Evolutionary conservation across 2,888 invertebrate genomes (phyloP).

Genomic region (Ectemnius cavifrons): DNA sequence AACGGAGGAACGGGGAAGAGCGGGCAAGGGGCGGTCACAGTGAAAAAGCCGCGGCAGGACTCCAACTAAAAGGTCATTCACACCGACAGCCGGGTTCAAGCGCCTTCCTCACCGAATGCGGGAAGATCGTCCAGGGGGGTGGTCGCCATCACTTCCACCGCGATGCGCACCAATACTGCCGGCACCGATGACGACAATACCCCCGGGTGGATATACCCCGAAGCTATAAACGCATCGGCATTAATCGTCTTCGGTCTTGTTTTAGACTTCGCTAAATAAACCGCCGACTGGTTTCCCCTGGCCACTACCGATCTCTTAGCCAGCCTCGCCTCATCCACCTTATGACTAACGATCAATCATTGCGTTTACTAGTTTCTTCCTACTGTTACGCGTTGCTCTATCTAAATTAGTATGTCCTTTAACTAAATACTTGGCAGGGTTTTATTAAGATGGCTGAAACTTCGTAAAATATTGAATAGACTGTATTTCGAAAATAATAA

Average conservation of each 20-base stretch:
- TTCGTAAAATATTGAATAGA: too few relatives aligned
- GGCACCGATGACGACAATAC: not conserved
- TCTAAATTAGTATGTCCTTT: too few relatives aligned
- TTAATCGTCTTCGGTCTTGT: slow-evolving; percentile 6
- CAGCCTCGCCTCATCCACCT: too few relatives aligned
- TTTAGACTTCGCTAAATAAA: slow-evolving; percentile 6
- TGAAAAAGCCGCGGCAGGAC: slow-evolving; percentile 38
- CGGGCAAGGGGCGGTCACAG: not conserved
- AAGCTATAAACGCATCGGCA: slow-evolving; percentile 7
- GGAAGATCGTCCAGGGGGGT: not conserved
- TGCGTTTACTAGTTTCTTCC: too few relatives aligned
- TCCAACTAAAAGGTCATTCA: slow-evolving; percentile 58
- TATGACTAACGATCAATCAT: too few relatives aligned
- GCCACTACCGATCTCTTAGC: too few relatives aligned
- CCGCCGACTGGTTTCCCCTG: not conserved
- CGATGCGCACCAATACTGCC: not conserved
- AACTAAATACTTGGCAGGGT: too few relatives aligned
- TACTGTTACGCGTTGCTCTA: too few relatives aligned
- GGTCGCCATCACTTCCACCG: not conserved
- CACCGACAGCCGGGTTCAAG: slow-evolving; percentile 55
- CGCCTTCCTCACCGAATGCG: slow-evolving; percentile 37
- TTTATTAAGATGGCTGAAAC: too few relatives aligned
- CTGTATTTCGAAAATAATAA: too few relatives aligned
- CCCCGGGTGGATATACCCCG: slow-evolving; percentile 4
- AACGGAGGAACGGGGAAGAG: too few relatives aligned